Base-by-base conservation (phyloP, 2,888 invertebrate genomes). In the Plutella xylostella region DNA sequence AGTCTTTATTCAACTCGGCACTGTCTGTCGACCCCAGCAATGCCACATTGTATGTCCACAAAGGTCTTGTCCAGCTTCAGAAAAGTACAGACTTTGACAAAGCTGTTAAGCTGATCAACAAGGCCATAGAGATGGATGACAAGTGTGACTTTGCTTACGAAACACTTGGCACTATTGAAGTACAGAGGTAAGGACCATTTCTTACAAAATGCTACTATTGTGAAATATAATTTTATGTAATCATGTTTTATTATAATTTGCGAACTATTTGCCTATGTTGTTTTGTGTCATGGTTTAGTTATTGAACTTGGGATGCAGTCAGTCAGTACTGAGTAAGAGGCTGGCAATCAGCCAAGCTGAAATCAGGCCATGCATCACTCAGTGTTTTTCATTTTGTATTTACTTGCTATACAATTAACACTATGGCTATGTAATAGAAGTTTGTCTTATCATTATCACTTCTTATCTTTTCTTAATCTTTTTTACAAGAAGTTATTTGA, bases 71-170 rank as follows among this genome's bases (percentile, higher is more conserved):
- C 55, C 86, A 90, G 55, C 79, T 97, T 45, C 95, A 96, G 63
- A 94, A 93, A 89, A 91, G 89, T 55, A 92, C 92, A 47, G 92
- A 96, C 62, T 87, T 94, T 49, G 90, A 92, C 11, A 89, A 89
- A 61, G 93, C 95, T 18, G 86, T 93, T 0, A 85, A 88, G 53
- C 82, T 92, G 48, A 92, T 97, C 60, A 89, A 90, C 51, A 88
- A 91, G 69, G 95, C 95, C 1, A 89, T 97, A 53, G 88, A 91
- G 65, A 86, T 95, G 58, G 98, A 98, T 79, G 90, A 92, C 42
- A 93, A 93, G 71, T 97, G 96, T 84, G 94, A 95, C 76, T 92
- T 96, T 84, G 97, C 95, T 7, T 97, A 94, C 72, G 98, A 98
- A 84, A 96, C 97, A 37, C 85, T 97, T 50, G 97, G 95, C 55